Base-by-base conservation (phyloP, 2,797 vertebrate genomes). In the Sphaeramia orbicularis region DNA sequence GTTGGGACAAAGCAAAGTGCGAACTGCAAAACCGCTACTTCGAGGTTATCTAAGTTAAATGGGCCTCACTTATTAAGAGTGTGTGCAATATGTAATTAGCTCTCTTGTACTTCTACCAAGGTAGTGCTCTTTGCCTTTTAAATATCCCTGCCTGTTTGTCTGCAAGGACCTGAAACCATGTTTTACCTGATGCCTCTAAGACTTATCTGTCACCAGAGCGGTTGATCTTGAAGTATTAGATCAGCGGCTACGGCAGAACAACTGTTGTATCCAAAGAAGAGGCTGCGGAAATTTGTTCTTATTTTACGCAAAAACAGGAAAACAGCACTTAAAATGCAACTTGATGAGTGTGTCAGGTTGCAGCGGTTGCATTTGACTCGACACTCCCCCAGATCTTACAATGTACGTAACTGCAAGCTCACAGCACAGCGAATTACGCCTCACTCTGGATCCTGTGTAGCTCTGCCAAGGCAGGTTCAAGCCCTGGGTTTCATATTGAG, bases 121-220 rank as follows among this genome's bases (percentile, higher is more conserved):
- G 48, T 51, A 41, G 50, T 61, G 57, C 66, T 74, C 53, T 76
- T 70, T 67, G 67, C 85, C 75, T 85, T 82, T 79, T 44, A 73
- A 65, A 35, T 74, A 60, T 47, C 66, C 54, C 55, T 63, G 73
- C 75, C 62, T 76, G 69, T 78, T 67, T 60, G 38, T 85, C 74
- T 84, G 44, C 55, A 79, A 72, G 73, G 77, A 86, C 81, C 83
- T 86, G 76, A 53, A 56, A 65, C 75, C 63, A 45, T 76, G 50
- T 77, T 83, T 77, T 74, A 58, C 65, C 80, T 72, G 74, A 87
- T 86, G 88, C 86, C 91, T 90, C 82, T 48, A 81, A 74, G 58
- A 81, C 74, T 64, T 76, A 67, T 43, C 53, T 72, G 57, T 70
- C 62, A 51, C 58, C 52, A 65, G 60, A 79, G 66, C 21, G 18